Evolutionary conservation across 2,113 vertebrate genomes (phyloP).

Genomic region (Rhipidura dahli): DNA sequence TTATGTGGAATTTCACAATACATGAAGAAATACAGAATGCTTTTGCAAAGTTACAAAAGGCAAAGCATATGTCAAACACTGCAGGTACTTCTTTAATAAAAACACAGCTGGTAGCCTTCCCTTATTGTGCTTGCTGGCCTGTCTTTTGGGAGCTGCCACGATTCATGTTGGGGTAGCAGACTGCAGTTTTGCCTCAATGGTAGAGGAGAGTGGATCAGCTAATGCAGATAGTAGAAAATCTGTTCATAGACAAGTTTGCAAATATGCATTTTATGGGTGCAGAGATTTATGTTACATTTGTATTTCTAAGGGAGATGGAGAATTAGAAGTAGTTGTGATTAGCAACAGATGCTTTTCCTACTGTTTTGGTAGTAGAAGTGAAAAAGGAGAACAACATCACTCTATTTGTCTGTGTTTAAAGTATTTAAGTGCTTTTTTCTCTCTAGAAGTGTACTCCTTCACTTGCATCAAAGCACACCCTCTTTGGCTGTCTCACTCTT

Average conservation of each 20-base stretch:
- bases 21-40: background rate
- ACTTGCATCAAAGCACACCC: background rate
- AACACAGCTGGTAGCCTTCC: background rate
- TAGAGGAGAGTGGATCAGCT: background rate
- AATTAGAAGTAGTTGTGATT: conserved; percentile 20
- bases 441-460: background rate
- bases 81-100: background rate
- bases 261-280: background rate
- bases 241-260: background rate
- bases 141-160: background rate
- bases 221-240: background rate
- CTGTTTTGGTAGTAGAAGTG: background rate
- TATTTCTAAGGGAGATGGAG: background rate
- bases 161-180: background rate
- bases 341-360: conserved; percentile 10
- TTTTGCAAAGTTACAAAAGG: background rate
- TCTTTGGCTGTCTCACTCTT: background rate
- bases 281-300: background rate
- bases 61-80: background rate
- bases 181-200: background rate
- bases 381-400: background rate
- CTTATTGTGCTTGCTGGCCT: background rate
- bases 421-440: background rate
- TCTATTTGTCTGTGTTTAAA: background rate
- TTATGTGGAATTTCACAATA: background rate